Base-by-base conservation (phyloP, 2,113 vertebrate species). In the Ursus arctos region DNA sequence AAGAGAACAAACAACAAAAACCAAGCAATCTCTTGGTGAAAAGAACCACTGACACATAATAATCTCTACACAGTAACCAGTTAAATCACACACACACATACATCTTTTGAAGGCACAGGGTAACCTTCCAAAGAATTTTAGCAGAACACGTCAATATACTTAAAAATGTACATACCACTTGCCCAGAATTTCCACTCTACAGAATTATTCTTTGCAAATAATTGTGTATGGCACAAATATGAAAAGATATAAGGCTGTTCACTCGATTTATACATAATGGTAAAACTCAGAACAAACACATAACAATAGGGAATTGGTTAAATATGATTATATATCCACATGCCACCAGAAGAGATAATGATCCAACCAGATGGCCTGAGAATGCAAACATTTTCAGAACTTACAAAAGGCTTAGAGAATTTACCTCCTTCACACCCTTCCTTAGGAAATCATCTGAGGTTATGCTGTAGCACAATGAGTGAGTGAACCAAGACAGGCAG, bases 301-400 rank as follows among this genome's bases (percentile, higher is more conserved):
- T 26, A 72, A 59, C 63, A 49, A 88, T 51, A 81, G 43, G 26
- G 19, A 82, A n/a, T 40, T 89, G 18, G 55, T 24, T 63, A 84
- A 74, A 90, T 21, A 65, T 16, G 22, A 83, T 49, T 81, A 49
- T 28, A 55, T 55, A 55, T 16, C 43, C 36, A 65, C 19, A 83
- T 15, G 55, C 77, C 28, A 40, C 19, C 65, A 63, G 55, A 1
- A 90, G 47, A 83, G 67, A 55, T 47, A 76, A 76, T 28, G 79
- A 65, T 83, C 31, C 4, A 59, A 49, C 40, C 61, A 91, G 59
- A 76, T 43, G 16, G 67, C 49, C n/a, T 83, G 47, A 65, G n/a
- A 76, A 90, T 84, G 65, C 84, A 95, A 76, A 36, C 57, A 90
- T 65, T 83, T 90, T 63, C n/a, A 43, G 67, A 65, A 90, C 65